Evolutionary conservation across 2,113 vertebrate genomes (phyloP).

Genomic region (Uropsilus gracilis): DNA sequence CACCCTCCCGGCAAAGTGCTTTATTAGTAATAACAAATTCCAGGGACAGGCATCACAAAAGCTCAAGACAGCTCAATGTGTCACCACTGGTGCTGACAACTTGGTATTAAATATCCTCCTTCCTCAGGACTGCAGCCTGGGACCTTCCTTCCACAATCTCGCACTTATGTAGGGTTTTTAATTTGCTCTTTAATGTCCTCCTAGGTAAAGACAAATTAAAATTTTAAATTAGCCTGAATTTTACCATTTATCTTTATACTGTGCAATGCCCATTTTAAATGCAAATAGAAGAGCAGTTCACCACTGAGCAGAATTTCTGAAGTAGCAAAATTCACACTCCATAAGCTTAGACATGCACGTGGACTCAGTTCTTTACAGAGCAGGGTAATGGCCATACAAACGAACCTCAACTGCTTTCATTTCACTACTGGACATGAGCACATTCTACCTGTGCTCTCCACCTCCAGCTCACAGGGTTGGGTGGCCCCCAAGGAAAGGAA

Average conservation of each 20-base stretch:
- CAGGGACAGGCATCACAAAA: neutral
- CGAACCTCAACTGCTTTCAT: neutral
- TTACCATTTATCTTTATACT: neutral
- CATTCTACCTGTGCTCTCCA: neutral
- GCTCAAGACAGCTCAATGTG: neutral
- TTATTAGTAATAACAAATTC: neutral
- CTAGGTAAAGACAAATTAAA: constrained; percentile 15
- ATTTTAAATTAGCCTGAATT: neutral
- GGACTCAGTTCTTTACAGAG: neutral
- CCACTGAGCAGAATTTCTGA: neutral
- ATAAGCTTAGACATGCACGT: neutral
- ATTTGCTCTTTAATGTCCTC: neutral
- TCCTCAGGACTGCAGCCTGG: neutral
- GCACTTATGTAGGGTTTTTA: neutral
- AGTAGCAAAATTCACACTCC: neutral
- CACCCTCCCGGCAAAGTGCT: neutral
- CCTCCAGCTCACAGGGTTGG: neutral
- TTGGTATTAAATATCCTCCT: neutral
- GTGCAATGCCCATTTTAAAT: neutral
- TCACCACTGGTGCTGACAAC: neutral
- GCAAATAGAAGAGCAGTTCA: neutral
- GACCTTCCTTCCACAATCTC: neutral
- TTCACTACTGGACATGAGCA: neutral
- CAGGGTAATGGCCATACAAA: neutral
- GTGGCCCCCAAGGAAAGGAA: neutral